Percentiles rank a stretch among this genome's conserved stretches.
Evolutionary conservation across 2,888 invertebrate genomes (phyloP).

Genomic region (Molorchus minor): DNA sequence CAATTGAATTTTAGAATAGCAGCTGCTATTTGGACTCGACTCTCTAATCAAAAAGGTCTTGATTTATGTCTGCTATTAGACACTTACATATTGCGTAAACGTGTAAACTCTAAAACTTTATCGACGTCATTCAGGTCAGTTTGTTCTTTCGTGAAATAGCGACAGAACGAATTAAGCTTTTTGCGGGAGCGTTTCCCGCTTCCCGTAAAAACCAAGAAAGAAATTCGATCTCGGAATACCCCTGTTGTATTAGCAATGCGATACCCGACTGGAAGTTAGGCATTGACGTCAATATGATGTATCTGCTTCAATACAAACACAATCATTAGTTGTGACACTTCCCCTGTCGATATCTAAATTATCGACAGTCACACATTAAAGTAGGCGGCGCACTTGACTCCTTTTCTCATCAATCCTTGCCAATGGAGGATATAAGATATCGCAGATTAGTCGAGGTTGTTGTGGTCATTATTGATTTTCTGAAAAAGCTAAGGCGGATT

Average conservation of each 20-base stretch:
- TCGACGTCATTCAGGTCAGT: slow-evolving; percentile 5
- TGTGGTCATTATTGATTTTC: slow-evolving; percentile 13
- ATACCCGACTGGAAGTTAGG: not conserved
- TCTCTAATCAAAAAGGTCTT: no score
- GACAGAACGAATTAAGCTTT: slow-evolving; percentile 29
- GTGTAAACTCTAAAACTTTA: no score
- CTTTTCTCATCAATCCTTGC: slow-evolving; percentile 55
- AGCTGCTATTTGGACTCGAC: no score
- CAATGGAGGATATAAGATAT: slow-evolving; percentile 44
- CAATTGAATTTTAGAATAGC: no score
- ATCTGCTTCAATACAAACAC: slow-evolving; percentile 58
- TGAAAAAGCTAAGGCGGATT: not conserved
- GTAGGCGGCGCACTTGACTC: slow-evolving; percentile 55
- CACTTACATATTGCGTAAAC: no score
- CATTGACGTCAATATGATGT: slow-evolving; percentile 52
- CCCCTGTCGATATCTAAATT: slow-evolving; percentile 55
- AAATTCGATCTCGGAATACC: not conserved
- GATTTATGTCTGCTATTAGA: no score
- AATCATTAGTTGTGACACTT: slow-evolving; percentile 59
- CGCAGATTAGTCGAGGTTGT: slow-evolving; percentile 8
- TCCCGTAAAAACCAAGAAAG: not conserved
- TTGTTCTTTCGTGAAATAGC: slow-evolving; percentile 1
- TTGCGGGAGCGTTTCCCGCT: slow-evolving; percentile 26
- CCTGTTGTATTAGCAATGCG: slow-evolving; percentile 12
- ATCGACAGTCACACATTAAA: slow-evolving; percentile 55